Evolutionary conservation across 2,113 vertebrate species (phyloP), one percentile per base, ranked within the genome.

Genomic region (Gallinago jamesoni): DNA sequence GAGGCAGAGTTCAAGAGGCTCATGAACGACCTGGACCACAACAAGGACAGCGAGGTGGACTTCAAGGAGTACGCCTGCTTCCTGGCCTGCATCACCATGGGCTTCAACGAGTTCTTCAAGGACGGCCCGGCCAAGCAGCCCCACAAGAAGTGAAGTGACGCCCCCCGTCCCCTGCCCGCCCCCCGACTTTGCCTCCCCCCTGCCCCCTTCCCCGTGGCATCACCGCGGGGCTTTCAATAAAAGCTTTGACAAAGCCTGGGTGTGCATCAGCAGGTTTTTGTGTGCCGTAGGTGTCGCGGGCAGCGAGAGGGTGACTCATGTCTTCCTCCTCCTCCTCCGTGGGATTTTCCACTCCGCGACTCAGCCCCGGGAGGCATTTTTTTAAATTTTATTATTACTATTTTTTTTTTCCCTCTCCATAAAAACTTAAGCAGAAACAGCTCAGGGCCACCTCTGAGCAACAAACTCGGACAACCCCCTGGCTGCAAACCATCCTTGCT

Each of bases 11-110:
- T 98, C 80, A 96, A 89, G 96, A 97, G 97, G 68, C 91, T 98
- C 6, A 16, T 97, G 97, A 97, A 83, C 9, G 97, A 97, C 90
- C 74, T 98, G 95, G 98, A 98, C 69, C 95, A 94, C 81, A 86
- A 98, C 96, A 96, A 88, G 93, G 98, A 98, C 84, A 95, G 83
- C 1, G 96, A 98, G 70, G 95, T 98, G 78, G 98, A 98, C 79
- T 98, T 98, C 21, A 98, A 98, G 97, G 98, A 98, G 85, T 98
- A 97, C 84, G 91, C 76, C 2, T 96, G 97, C 74, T 98, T 98
- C 96, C 96, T 98, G 84, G 97, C 98, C 84, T 98, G 97, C 41
- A 41, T 98, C 5, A 93, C 98, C 93, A 98, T 98, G 98, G 97
- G 89, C 81, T 98, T 97, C 79, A 97, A 98, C 0, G 98, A 98